Evolutionary conservation across 1,140 invertebrate genomes (phyloP), one percentile per base, ranked within the genome.

Genomic region (Spodoptera frugiperda): DNA sequence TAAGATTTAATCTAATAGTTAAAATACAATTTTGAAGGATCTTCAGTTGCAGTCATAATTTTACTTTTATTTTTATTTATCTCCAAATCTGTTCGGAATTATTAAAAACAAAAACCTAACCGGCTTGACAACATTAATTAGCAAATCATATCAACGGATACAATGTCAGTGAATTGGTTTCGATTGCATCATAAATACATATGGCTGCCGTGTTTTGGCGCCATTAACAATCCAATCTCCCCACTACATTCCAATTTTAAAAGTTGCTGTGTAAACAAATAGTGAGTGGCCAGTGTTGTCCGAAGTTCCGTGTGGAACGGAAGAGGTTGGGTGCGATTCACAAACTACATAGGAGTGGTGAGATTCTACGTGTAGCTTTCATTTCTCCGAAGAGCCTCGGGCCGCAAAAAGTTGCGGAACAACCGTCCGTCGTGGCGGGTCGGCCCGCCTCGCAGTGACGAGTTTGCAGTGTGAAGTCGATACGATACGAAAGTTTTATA

Each of bases 381-480:
- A 82, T 88, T 87, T 88, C 87, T 83, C 67, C 80, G 87, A 87
- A 88, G 65, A 46, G 83, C 84, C 74, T 19, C 70, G 30, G 71
- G 78, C 80, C 61, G 75, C 84, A 87, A 87, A 84, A 87, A 87
- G 79, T 82, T 70, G 81, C 77, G 80, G 79, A 78, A 81, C 81
- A 57, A 74, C 77, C 48, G 71, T 78, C 78, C 51, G 71, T 48
- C 77, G 68, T 73, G 71, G 73, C 81, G 39, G 81, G 81, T 82
- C 82, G 53, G 49, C 76, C 78, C 76, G 44, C 39, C 54, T 57
- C 33, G n/a, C 61, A 73, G n/a, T 63, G 59, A 63, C 54, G 15
- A 55, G 77, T 68, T 17, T 77, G 55, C 84, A 82, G 70, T 78
- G 67, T 55, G 33, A 51, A 67, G 39, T 77, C 71, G 78, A 44